A percentile compares a stretch with the other conserved stretches of the same genome.
Evolutionary conservation across 2,888 invertebrate species (phyloP).

Genomic region (Pachycephus smyrnensis): DNA sequence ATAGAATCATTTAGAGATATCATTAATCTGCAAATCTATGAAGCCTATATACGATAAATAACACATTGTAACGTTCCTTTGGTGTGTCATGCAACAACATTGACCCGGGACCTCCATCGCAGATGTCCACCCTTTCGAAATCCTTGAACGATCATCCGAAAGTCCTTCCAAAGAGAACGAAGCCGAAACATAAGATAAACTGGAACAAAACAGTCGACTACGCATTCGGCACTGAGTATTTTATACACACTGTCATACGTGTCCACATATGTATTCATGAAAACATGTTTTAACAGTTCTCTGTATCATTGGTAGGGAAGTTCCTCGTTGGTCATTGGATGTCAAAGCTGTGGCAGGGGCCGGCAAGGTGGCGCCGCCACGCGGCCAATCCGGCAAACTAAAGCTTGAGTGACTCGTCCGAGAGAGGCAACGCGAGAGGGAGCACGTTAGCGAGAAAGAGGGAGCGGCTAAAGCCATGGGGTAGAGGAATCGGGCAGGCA

Average conservation of each 20-base stretch:
- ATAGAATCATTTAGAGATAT: neutral
- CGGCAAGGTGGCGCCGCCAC: neutral
- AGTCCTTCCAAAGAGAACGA: neutral
- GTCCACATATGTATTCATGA: neutral
- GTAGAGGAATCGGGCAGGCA: constrained; percentile 33
- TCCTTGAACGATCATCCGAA: neutral
- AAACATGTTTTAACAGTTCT: neutral
- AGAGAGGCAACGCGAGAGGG: constrained; percentile 15
- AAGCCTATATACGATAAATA: neutral
- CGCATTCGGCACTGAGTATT: neutral
- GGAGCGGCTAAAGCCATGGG: constrained; percentile 31
- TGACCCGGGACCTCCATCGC: neutral
- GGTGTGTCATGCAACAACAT: neutral
- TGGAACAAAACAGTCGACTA: neutral
- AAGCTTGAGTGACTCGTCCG: neutral
- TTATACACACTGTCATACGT: neutral
- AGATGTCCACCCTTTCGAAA: neutral
- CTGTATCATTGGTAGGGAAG: neutral
- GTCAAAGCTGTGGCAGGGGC: neutral
- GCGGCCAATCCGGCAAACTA: neutral
- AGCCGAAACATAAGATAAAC: neutral
- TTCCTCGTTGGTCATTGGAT: neutral
- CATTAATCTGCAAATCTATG: neutral
- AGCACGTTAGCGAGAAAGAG: constrained; percentile 24
- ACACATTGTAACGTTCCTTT: neutral